Percentiles rank a stretch among this genome's conserved stretches.
Evolutionary conservation across 2,888 invertebrate species (phyloP).

Genomic region (Drosophila barbarae): DNA sequence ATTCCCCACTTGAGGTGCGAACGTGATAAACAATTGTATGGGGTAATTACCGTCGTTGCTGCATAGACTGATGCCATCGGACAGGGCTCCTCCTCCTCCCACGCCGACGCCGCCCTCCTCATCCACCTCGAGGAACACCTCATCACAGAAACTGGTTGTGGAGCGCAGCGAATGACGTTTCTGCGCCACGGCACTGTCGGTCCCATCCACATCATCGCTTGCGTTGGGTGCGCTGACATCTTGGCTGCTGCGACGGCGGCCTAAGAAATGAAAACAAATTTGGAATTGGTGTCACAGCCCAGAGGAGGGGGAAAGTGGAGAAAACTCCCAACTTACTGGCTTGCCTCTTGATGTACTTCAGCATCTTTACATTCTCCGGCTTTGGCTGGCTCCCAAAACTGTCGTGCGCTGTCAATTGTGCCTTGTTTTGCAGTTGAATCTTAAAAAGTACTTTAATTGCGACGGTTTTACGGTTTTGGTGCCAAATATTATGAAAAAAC

Average conservation of each 20-base stretch:
- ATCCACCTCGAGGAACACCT: constrained; percentile 69
- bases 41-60: constrained; percentile 59
- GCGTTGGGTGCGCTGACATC: constrained; percentile 39
- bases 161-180: constrained; percentile 76
- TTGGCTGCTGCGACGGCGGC: constrained; percentile 64
- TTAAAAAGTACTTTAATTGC: neutral
- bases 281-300: constrained; percentile 30
- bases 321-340: constrained; percentile 60
- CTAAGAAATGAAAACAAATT: constrained; percentile 47
- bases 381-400: neutral
- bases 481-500: constrained; percentile 14
- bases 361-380: constrained; percentile 66
- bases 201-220: constrained; percentile 43
- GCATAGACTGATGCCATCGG: constrained; percentile 58
- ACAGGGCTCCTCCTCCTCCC: constrained; percentile 23
- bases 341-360: constrained; percentile 76
- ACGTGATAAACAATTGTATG: constrained; percentile 36
- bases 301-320: neutral
- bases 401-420: constrained; percentile 7
- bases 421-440: neutral
- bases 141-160: constrained; percentile 77
- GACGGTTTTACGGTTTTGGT: constrained; percentile 14
- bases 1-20: neutral
- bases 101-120: constrained; percentile 25
- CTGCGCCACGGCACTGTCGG: constrained; percentile 46